Percentiles rank a stretch among this genome's conserved stretches.
phyloP scores from a whole-genome alignment of 2,113 vertebrate genomes.

The Ramphastos sulfuratus region DNA sequence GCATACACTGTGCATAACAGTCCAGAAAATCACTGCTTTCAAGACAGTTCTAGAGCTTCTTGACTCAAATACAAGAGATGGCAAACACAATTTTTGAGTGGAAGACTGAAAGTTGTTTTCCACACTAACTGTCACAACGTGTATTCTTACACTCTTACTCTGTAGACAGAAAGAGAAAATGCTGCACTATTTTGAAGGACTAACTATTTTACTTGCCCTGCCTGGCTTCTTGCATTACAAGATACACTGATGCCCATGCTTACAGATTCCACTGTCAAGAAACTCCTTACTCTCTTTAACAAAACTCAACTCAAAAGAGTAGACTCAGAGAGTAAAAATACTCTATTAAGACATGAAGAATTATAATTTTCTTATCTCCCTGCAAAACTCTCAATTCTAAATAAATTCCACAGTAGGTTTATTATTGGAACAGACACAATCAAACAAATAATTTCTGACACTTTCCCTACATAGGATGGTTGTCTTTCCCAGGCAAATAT shows the following conservation, averaged over 20 bases:
- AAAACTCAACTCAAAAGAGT: not conserved
- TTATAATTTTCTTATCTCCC: not conserved
- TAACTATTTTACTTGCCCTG: not conserved
- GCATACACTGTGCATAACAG: not conserved
- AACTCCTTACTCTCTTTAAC: not conserved
- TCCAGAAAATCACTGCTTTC: not conserved
- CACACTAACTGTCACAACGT: not conserved
- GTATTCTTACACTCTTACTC: not conserved
- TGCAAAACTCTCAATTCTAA: not conserved
- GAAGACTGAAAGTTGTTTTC: conserved; percentile 55
- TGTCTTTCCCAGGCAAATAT: not conserved
- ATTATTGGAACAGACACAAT: not conserved
- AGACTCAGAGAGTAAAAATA: not conserved
- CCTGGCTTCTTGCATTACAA: not conserved
- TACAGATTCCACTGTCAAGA: not conserved
- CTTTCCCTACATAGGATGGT: not conserved
- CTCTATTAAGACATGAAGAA: not conserved
- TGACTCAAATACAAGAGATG: not conserved
- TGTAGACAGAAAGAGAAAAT: not conserved
- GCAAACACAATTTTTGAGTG: not conserved
- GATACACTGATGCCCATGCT: not conserved
- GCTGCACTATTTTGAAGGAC: not conserved
- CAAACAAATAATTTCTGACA: not conserved
- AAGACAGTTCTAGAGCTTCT: not conserved
- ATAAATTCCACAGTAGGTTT: not conserved